A percentile compares a stretch with the other conserved stretches of the same genome.
Conservation (phyloP, 2,113 vertebrate species). For the Melanerpes aurifrons region DNA sequence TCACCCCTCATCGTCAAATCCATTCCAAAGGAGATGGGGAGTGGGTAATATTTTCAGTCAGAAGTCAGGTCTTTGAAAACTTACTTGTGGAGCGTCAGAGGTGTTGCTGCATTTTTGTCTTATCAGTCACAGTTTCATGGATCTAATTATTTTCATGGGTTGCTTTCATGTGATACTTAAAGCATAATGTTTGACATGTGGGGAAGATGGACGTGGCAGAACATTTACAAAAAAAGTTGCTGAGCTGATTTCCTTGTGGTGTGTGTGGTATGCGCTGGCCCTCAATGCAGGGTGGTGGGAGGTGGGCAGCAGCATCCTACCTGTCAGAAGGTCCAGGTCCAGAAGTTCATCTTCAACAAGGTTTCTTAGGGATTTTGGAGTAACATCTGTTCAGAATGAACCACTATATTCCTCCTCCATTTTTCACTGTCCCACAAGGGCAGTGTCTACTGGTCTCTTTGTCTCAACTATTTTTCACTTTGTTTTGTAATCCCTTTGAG, state of each 20-base stretch:
- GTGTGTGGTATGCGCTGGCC: not conserved
- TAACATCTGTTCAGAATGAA: not conserved
- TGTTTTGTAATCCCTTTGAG: not conserved
- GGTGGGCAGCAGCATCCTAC: not conserved
- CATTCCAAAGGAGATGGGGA: slow-evolving; percentile 68
- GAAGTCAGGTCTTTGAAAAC: slow-evolving; percentile 65
- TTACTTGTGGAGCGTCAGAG: slow-evolving; percentile 54
- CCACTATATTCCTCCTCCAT: not conserved
- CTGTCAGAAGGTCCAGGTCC: not conserved
- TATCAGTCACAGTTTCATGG: not conserved
- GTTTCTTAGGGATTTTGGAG: not conserved
- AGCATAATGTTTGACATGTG: not conserved
- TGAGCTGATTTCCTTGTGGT: not conserved
- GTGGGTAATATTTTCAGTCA: slow-evolving; percentile 70
- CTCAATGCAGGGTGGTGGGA: not conserved
- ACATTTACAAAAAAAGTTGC: not conserved
- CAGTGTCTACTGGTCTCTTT: not conserved
- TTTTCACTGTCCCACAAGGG: not conserved
- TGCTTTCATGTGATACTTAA: not conserved
- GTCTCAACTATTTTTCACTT: not conserved
- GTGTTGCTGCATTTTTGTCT: slow-evolving; percentile 32
- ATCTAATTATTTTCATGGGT: not conserved
- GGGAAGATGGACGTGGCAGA: not conserved
- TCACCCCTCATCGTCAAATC: slow-evolving; percentile 68
- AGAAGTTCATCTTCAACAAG: not conserved